These are phyloP conservation scores for Leguminivora glycinivorella DNA, from an alignment of 1,140 invertebrate species.

Conservation along the genomic window DNA sequence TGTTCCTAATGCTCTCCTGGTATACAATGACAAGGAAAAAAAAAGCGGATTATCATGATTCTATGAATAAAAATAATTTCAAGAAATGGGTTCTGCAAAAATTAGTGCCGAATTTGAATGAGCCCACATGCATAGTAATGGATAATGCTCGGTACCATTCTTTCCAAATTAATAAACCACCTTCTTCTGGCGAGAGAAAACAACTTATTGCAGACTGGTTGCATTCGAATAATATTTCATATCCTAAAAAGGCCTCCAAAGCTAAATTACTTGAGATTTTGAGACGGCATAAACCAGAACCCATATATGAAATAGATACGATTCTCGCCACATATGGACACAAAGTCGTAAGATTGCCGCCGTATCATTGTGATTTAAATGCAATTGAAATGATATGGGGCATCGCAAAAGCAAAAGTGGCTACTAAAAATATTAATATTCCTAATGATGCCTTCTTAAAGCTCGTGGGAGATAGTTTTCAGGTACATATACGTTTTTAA, in stretches of 20 bases:
- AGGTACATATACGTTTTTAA: too few relatives aligned
- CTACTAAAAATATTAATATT: constrained; percentile 22
- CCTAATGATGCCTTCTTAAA: constrained; percentile 1
- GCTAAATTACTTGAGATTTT: background rate
- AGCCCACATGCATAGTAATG: constrained; percentile 18
- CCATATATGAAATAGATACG: constrained; percentile 31
- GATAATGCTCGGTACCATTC: constrained; percentile 29
- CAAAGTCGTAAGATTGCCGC: constrained; percentile 27
- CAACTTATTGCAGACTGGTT: background rate
- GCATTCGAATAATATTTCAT: background rate
- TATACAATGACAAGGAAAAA: constrained; percentile 30
- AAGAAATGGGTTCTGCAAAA: constrained; percentile 24
- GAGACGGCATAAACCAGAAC: constrained; percentile 14
- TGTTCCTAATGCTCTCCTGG: constrained; percentile 6
- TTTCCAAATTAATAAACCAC: background rate
- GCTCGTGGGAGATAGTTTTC: constrained; percentile 15
- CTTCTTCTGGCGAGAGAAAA: background rate
- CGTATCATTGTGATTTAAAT: constrained; percentile 34
- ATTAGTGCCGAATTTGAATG: constrained; percentile 17
- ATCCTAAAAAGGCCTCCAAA: constrained; percentile 18
- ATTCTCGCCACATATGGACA: constrained; percentile 30
- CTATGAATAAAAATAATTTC: constrained; percentile 27
- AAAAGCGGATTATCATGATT: constrained; percentile 25
- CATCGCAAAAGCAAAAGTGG: constrained; percentile 30
- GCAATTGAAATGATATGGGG: constrained; percentile 33